Percentiles rank a stretch among this genome's conserved stretches.
These are phyloP conservation scores for Luffia ferchaultella DNA, from an alignment of 2,888 invertebrate species.

Conservation along the genomic window DNA sequence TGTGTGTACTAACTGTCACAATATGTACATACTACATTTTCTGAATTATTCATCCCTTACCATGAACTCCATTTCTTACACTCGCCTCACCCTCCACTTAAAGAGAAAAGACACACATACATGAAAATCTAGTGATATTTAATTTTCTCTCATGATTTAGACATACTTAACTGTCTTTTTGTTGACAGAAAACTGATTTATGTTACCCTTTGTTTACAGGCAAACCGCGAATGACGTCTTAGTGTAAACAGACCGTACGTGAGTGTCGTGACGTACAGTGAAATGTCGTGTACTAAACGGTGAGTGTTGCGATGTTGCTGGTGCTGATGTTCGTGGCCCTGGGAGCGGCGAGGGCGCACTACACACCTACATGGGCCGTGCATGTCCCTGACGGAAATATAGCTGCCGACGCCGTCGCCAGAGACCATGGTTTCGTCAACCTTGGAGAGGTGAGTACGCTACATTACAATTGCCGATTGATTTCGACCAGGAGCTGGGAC, in stretches of 20 bases:
- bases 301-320: conserved; percentile 26
- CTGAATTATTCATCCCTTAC: too few species aligned
- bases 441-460: conserved; percentile 83
- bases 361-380: conserved; percentile 87
- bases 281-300: conserved; percentile 41
- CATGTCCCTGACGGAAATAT: conserved; percentile 76
- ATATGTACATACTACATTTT: too few species aligned
- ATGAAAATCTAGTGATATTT: too few species aligned
- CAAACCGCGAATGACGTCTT: not conserved
- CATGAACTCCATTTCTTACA: too few species aligned
- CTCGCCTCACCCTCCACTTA: too few species aligned
- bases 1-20: too few species aligned
- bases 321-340: conserved; percentile 24
- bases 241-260: not conserved
- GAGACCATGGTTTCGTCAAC: conserved; percentile 84
- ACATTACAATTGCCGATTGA: not conserved
- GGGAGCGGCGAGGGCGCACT: conserved; percentile 49
- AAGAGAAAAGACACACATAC: too few species aligned
- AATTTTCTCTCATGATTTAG: too few species aligned
- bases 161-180: too few species aligned
- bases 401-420: conserved; percentile 78
- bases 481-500: too few species aligned
- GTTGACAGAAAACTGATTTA: too few species aligned
- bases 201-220: not conserved
- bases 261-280: not conserved